Base-by-base conservation (phyloP, 2,888 invertebrate species). In the Macroteleia sp. region DNA sequence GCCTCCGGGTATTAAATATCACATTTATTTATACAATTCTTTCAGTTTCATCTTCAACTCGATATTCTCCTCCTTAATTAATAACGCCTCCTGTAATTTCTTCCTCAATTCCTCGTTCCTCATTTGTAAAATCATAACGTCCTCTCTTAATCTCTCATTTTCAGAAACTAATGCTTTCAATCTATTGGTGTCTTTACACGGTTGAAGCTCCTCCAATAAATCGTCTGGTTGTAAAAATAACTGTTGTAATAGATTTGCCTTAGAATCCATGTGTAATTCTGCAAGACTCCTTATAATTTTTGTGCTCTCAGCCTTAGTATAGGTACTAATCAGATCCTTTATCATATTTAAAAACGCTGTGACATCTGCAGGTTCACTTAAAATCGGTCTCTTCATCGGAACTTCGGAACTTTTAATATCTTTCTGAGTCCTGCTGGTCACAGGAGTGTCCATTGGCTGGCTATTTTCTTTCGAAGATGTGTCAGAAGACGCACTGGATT, bases 401-500 rank as follows among this genome's bases (percentile, higher is more conserved):
- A 59, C 52, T 22, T 85, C 85, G 0, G 54, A 30, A 17, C 22
- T 16, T 9, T 10, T 19, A 16, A 12, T 32, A 0, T 48, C 61
- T 8, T 77, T 80, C 1, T 76, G 76, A 10, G 64, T 50, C 20
- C 64, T 48, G 12, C 54, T 80, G 30, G 83, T 88, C 32, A 78
- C 83, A 2, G 83, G 83, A 5, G 80, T 77, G 19, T 89, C 85
- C 0, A 79, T 66, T 0, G 89, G 89, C 36, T 83, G 82, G 62
- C 73, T 87, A 44, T 90, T 91, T 57, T 91, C 91, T 59, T 91
- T 90, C 25, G 80, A 82, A 0, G 87, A 88, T 34, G 46, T 70
- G 64, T 90, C 88, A 4, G 85, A 82, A 2, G 73, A 75, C 10
- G 59, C 59, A 54, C 75, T 82, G 20, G 79, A 82, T 25, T 83